These are phyloP conservation scores for Atherix ibis DNA, from an alignment of 2,888 invertebrate species.

Conservation along the genomic window DNA sequence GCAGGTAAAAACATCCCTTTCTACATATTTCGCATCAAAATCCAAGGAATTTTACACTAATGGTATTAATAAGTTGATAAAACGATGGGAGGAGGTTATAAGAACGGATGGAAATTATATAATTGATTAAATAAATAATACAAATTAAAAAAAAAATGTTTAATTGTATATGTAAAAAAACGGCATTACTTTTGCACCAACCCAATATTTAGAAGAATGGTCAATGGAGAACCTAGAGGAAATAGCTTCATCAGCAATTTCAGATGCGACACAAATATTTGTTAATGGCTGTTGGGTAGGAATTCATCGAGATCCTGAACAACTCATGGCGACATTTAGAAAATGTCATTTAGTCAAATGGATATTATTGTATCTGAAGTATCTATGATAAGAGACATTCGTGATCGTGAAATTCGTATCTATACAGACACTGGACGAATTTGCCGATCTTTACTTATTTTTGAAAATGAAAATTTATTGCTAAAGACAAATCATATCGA, in stretches of 20 bases:
- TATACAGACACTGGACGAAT: constrained; percentile 99
- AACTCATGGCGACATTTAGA: constrained; percentile 91
- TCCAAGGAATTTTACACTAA: too few species aligned
- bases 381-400: constrained; percentile 97
- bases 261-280: constrained; percentile 98
- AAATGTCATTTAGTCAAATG: constrained; percentile 97
- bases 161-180: too few species aligned
- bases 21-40: too few species aligned
- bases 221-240: constrained; percentile 99
- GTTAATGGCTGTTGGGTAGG: constrained; percentile 99
- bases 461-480: constrained; percentile 82
- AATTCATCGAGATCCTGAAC: constrained; percentile 97
- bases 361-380: constrained; percentile 99
- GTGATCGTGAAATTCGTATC: constrained; percentile 96
- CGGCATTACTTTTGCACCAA: too few species aligned
- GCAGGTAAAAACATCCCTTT: too few species aligned
- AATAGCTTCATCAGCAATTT: constrained; percentile 96
- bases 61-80: too few species aligned
- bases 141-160: too few species aligned
- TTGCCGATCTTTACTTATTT: constrained; percentile 95
- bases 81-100: too few species aligned
- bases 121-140: too few species aligned
- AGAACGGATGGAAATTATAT: too few species aligned
- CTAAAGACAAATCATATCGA: constrained; percentile 92
- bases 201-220: constrained; percentile 99